phyloP scores from a whole-genome alignment of 2,113 vertebrate genomes.

The Oncorhynchus kisutch region DNA sequence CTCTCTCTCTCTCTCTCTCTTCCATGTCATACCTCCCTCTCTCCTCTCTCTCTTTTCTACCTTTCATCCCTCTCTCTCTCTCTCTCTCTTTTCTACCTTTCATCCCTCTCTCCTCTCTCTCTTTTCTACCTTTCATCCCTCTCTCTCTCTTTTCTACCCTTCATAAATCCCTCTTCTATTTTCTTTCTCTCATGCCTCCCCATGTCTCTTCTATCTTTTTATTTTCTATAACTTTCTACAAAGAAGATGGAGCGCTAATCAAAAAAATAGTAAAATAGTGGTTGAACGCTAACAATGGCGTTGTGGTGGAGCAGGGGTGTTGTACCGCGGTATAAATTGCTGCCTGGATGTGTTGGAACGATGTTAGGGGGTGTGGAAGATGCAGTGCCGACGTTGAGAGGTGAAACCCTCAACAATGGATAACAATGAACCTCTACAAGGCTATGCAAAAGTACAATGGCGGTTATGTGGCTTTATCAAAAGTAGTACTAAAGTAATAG shows the following conservation, averaged over 20 bases:
- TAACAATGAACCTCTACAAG: too few species aligned
- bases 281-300: slow-evolving; percentile 12
- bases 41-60: neutral
- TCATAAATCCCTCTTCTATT: neutral
- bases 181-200: neutral
- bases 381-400: too few species aligned
- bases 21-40: slow-evolving; percentile 24
- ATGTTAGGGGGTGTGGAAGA: neutral
- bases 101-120: neutral
- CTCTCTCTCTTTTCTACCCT: slow-evolving; percentile 48
- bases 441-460: too few species aligned
- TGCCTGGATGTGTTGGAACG: neutral
- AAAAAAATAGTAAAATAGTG: slow-evolving; percentile 26
- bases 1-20: slow-evolving; percentile 31
- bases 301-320: neutral
- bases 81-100: neutral
- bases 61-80: slow-evolving; percentile 14
- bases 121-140: slow-evolving; percentile 4
- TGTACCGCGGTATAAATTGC: neutral
- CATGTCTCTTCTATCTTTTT: neutral
- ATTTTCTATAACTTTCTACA: neutral
- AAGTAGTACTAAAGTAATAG: neutral
- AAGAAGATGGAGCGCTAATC: neutral
- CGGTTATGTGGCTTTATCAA: neutral
- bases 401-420: too few species aligned